Percentiles rank a stretch among this genome's conserved stretches.
Evolutionary conservation across 2,113 vertebrate genomes (phyloP).

Genomic region (Talpa occidentalis): DNA sequence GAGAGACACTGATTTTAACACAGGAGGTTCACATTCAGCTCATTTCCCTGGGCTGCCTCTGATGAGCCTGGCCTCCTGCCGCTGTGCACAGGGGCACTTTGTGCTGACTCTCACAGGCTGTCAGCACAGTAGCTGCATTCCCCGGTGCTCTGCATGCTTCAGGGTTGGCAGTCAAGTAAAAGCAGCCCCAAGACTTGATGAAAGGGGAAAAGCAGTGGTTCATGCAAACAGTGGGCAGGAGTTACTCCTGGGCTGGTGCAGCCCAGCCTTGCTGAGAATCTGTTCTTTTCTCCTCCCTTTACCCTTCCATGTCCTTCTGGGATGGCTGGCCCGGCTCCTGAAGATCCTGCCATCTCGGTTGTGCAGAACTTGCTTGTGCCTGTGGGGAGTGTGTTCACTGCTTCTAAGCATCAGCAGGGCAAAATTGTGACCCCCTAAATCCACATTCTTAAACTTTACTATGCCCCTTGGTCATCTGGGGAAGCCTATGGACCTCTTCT

Average conservation of each 20-base stretch:
- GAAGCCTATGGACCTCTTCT: neutral
- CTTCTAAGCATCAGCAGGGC: neutral
- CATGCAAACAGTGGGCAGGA: neutral
- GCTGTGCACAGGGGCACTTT: neutral
- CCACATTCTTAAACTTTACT: neutral
- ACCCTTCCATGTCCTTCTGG: neutral
- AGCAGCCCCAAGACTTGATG: neutral
- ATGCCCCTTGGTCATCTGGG: neutral
- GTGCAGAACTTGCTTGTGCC: neutral
- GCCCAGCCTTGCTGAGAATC: neutral
- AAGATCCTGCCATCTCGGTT: neutral
- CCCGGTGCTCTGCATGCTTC: neutral
- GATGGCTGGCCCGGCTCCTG: fast-evolving
- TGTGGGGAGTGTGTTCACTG: neutral
- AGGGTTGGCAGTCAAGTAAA: neutral
- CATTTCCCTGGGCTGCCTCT: neutral
- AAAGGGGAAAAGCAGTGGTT: neutral
- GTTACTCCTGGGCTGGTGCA: neutral
- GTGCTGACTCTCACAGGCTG: neutral
- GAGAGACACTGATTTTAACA: neutral
- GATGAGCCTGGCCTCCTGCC: neutral
- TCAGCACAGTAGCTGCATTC: neutral
- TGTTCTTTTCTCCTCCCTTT: neutral
- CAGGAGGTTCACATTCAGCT: neutral
- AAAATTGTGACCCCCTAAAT: neutral